Base-by-base conservation (phyloP, 2,113 vertebrate species). In the Sebastes schlegelii region DNA sequence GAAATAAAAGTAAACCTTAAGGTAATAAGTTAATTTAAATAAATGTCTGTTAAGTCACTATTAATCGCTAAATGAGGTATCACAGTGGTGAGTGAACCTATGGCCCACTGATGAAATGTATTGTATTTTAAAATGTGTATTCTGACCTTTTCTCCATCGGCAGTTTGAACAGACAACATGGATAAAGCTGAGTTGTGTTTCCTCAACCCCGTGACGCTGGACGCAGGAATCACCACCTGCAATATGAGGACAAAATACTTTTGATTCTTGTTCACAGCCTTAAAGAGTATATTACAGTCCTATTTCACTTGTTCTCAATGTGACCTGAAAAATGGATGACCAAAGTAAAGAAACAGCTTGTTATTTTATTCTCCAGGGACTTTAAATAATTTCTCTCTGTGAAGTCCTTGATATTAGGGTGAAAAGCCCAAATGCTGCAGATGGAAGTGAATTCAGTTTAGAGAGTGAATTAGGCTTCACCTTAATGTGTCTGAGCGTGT, bases 101-200 rank as follows among this genome's bases (percentile, higher is more conserved):
- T 34, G 34, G 34, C 34, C 34, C 34, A 34, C 34, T 34, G 34
- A 34, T 34, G 34, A 34, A 34, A 34, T 34, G 34, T 34, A 34
- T 34, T 40, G 23, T 61, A 14, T 45, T 8, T 26, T 34, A n/a
- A 77, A n/a, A 49, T 40, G 42, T 68, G 51, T 21, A 17, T 21
- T 68, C 93, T 91, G 79, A 97, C 97, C 96, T 97, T 97, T 11
- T 96, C 95, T 19, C 94, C 95, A 4, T 92, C 84, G 0, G 16
- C 67, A 0, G 95, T 96, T 62, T 92, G 91, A 70, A 97, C 87
- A 19, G 95, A 94, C 85, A 98, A 43, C 3, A 95, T 95, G 68
- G 96, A 96, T 43, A 98, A 91, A 69, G 92, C 95, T 0, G 89
- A 94, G 88, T 95, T 95, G 17, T 96, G 94, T 77, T 97, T 97